Evolutionary conservation across 2,797 vertebrate genomes (phyloP).

Genomic region (Onychomys arenicola): DNA sequence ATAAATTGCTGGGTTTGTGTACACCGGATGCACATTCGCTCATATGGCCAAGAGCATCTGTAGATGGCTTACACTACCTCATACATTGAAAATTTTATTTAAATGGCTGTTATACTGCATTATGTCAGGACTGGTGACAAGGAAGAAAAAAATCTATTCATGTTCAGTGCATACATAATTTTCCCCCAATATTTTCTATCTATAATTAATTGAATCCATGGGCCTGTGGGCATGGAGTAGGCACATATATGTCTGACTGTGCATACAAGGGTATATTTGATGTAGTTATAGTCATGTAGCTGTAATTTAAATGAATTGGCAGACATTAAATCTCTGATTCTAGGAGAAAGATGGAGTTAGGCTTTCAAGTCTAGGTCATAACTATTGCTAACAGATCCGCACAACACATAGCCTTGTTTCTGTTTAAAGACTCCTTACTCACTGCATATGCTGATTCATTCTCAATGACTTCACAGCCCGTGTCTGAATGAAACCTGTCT

Average conservation of each 20-base stretch:
- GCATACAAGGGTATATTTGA: background rate
- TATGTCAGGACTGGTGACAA: background rate
- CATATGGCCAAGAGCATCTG: background rate
- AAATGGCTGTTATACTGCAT: background rate
- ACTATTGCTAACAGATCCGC: background rate
- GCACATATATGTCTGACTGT: background rate
- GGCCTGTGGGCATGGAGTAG: background rate
- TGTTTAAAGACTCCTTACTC: background rate
- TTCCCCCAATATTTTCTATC: background rate
- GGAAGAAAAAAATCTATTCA: background rate
- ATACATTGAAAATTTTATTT: background rate
- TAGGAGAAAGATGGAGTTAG: background rate
- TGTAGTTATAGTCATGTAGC: background rate
- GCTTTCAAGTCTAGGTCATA: background rate
- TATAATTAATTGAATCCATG: background rate
- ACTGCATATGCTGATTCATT: background rate
- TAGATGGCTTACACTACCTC: background rate
- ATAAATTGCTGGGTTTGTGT: background rate
- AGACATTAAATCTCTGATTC: background rate
- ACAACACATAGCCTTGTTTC: background rate
- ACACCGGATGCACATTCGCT: background rate
- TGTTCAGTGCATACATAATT: background rate
- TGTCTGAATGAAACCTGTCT: background rate
- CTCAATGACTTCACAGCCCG: background rate
- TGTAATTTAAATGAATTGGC: background rate